A percentile compares a stretch with the other conserved stretches of the same genome.
These are phyloP conservation scores for Tineola bisselliella DNA, from an alignment of 2,888 invertebrate genomes.

Conservation along the genomic window DNA sequence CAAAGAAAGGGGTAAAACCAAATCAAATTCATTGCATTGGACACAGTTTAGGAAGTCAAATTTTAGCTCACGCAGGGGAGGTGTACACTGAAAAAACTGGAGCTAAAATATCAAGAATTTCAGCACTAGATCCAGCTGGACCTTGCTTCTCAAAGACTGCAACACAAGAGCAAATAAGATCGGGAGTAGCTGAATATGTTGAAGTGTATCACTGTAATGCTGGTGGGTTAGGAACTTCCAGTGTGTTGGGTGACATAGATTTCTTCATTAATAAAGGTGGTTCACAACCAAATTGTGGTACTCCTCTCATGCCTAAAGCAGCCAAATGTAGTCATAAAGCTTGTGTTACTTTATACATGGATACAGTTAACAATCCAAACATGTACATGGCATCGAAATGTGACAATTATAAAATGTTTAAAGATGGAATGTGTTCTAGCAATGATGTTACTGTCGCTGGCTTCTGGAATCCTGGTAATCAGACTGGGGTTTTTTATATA, in stretches of 20 bases:
- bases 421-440: constrained; percentile 38
- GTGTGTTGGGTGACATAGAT: constrained; percentile 64
- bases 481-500: constrained; percentile 51
- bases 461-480: constrained; percentile 51
- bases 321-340: constrained; percentile 57
- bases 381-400: constrained; percentile 49
- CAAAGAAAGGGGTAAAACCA: constrained; percentile 37
- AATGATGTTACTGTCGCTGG: constrained; percentile 50
- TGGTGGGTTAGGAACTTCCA: constrained; percentile 59
- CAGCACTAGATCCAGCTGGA: constrained; percentile 55
- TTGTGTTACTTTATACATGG: constrained; percentile 43
- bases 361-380: constrained; percentile 37
- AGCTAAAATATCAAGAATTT: constrained; percentile 45
- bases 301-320: constrained; percentile 38
- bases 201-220: constrained; percentile 71
- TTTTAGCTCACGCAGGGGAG: constrained; percentile 40
- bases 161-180: constrained; percentile 54
- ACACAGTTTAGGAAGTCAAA: constrained; percentile 53
- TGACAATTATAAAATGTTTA: constrained; percentile 39
- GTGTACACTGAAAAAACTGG: constrained; percentile 36
- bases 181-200: constrained; percentile 66
- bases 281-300: constrained; percentile 64
- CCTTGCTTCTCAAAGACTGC: constrained; percentile 54
- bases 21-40: constrained; percentile 49
- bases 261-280: constrained; percentile 69